Base-by-base conservation (phyloP, 2,113 vertebrate species). In the Pao palembangensis region DNA sequence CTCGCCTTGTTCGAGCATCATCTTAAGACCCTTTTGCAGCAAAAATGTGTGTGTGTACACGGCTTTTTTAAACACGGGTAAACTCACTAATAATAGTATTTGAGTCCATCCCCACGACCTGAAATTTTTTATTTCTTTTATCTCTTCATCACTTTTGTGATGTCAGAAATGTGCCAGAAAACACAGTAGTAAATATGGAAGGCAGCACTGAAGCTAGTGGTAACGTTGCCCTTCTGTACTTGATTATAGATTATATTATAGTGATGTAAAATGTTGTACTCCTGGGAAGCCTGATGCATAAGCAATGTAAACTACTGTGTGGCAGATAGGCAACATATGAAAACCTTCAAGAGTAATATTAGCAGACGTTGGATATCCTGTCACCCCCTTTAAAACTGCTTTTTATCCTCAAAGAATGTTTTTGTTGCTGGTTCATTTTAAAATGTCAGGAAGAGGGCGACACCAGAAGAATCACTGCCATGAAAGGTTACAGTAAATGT, bases 271-370 rank as follows among this genome's bases (percentile, higher is more conserved):
- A 4, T 0, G 3, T 10, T 6, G 43, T 14, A 38, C 28, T 31
- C 8, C 5, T 31, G 28, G 65, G 79, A 85, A 83, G 80, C 80
- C 19, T 19, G 20, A 28, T 67, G 58, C 13, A 52, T 14, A 67
- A 65, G 61, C 69, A 77, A 80, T 75, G 4, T 68, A 75, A 34
- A 57, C 54, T 84, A 75, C 76, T 48, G 12, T 69, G 53, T 57
- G 64, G 73, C 64, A 84, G 81, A 85, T 84, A 77, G 61, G 66
- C 71, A 65, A 52, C 67, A 81, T 81, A 84, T 86, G 80, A 86
- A 88, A 86, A 76, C 61, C 54, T 57, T 72, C 17, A 58, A 38
- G 18, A 46, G 58, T 58, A 69, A 54, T 58, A 67, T 73, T 49
- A 68, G 76, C 80, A 64, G 78, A 64, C 79, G 4, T 65, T 38